A percentile compares a stretch with the other conserved stretches of the same genome.
Evolutionary conservation across 2,797 vertebrate genomes (phyloP).

Genomic region (Valencia hispanica): DNA sequence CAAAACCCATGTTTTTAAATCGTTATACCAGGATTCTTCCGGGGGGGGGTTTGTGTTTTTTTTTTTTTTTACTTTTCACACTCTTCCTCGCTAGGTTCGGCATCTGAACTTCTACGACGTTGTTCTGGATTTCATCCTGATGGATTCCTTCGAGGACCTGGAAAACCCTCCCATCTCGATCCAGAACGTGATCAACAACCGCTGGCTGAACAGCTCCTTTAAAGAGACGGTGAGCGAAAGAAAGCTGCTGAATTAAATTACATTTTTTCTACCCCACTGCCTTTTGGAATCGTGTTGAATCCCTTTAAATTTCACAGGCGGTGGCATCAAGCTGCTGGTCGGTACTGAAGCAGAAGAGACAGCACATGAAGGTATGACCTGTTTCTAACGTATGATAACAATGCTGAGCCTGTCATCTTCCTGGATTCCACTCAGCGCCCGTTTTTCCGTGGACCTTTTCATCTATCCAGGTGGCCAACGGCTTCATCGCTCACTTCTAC

Average conservation of each 20-base stretch:
- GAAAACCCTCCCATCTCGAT: constrained; percentile 97
- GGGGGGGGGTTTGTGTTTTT: no score
- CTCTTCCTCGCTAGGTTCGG: constrained; percentile 82
- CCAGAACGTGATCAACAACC: constrained; percentile 95
- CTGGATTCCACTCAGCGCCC: not conserved
- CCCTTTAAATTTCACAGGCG: constrained; percentile 76
- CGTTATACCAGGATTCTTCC: no score
- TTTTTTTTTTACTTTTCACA: not conserved
- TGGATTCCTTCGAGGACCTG: constrained; percentile 98
- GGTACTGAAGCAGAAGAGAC: constrained; percentile 94
- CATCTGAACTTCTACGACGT: constrained; percentile 97
- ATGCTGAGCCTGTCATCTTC: not conserved
- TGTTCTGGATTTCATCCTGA: constrained; percentile 96
- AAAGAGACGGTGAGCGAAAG: constrained; percentile 91
- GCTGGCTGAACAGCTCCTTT: constrained; percentile 96
- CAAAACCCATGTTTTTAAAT: not conserved
- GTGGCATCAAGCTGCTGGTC: constrained; percentile 98
- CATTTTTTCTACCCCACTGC: fast-evolving
- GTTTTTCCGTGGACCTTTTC: not conserved
- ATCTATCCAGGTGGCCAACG: constrained; percentile 84
- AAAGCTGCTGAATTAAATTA: not conserved
- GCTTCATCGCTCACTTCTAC: constrained; percentile 97
- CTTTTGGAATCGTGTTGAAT: not conserved
- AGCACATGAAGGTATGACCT: constrained; percentile 89
- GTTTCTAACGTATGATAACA: not conserved